These are phyloP conservation scores for Odontothrips loti DNA, from an alignment of 2,888 invertebrate species.

Conservation along the genomic window DNA sequence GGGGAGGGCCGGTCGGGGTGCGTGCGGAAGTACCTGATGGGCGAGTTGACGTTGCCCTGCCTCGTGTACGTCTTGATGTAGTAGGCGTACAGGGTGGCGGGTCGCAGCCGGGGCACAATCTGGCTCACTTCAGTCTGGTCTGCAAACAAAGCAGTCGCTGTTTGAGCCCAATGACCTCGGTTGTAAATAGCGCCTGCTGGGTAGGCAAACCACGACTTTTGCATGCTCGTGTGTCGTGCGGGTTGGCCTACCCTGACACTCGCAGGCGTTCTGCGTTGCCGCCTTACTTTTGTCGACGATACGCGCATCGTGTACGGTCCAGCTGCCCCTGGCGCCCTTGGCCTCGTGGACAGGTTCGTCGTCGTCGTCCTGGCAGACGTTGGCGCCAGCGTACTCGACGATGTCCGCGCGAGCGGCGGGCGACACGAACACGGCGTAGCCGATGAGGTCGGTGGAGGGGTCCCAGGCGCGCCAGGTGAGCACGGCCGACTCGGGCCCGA, in stretches of 20 bases:
- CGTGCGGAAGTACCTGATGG: conserved; percentile 64
- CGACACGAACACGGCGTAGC: conserved; percentile 79
- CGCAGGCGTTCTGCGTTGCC: no score
- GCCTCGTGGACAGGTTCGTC: neutral
- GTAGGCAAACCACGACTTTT: no score
- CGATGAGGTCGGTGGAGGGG: conserved; percentile 48
- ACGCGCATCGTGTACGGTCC: conserved; percentile 43
- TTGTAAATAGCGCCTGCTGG: no score
- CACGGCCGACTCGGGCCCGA: conserved; percentile 25
- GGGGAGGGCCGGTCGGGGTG: neutral
- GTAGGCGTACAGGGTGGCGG: conserved; percentile 67
- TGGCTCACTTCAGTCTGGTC: conserved; percentile 42
- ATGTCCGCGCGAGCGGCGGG: conserved; percentile 68
- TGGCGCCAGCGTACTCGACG: conserved; percentile 77
- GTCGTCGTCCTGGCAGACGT: conserved; percentile 55
- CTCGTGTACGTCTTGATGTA: conserved; percentile 65
- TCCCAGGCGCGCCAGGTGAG: neutral
- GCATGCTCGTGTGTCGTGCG: no score
- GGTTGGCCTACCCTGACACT: no score
- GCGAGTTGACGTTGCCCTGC: conserved; percentile 50
- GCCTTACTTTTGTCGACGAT: neutral
- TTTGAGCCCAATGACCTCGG: no score
- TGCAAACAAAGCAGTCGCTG: no score
- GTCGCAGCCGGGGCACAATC: conserved; percentile 52
- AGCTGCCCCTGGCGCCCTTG: conserved; percentile 37